Base-by-base conservation (phyloP, 2,888 invertebrate genomes). In the Caenorhabditis becei region DNA sequence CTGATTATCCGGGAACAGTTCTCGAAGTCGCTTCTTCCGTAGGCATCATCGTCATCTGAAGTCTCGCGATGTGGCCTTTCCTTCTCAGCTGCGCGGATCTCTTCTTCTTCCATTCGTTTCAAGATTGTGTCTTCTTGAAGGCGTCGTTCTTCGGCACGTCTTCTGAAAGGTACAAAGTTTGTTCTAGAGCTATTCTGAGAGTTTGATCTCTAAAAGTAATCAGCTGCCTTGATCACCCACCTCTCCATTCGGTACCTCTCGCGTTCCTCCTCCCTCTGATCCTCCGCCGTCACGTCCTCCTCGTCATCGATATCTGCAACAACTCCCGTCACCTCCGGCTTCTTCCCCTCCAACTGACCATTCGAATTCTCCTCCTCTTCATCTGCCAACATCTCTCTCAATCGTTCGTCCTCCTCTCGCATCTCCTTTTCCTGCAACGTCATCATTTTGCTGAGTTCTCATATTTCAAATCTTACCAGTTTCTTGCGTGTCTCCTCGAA, bases 391-490 rank as follows among this genome's bases (percentile, higher is more conserved):
- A 83, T 80, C 53, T 82, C 74, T 54, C 63, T 65, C 54, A 82
- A 24, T 70, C 83, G 75, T 54, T 82, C 83, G 47, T 83, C 80
- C 56, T 85, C 85, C 58, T 85, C 83, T 32, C 70, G 59, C 85
- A 85, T 85, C 49, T 85, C 83, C 24, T 77, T 80, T 59, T 84
- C 63, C 71, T 72, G 26, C 20, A 77, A 66, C 54, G 58, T 49
- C 67, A 62, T 69, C 35, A 10, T 28, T 18, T 18, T 41, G n/a
- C 41, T 20, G 14, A 7, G 44, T 32, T 58, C 67, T 69, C 58
- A 69, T 47, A 47, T 69, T 69, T 69, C 67, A 51, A 56, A 47
- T 49, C 61, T 62, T 28, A 77, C 82, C 62, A 85, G 56, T 74
- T 83, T 77, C 35, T 62, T 79, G 20, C 84, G 66, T 1, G 84